Percentiles rank a stretch among this genome's conserved stretches.
Evolutionary conservation across 2,888 invertebrate species (phyloP).

Genomic region (Encarsia formosa): DNA sequence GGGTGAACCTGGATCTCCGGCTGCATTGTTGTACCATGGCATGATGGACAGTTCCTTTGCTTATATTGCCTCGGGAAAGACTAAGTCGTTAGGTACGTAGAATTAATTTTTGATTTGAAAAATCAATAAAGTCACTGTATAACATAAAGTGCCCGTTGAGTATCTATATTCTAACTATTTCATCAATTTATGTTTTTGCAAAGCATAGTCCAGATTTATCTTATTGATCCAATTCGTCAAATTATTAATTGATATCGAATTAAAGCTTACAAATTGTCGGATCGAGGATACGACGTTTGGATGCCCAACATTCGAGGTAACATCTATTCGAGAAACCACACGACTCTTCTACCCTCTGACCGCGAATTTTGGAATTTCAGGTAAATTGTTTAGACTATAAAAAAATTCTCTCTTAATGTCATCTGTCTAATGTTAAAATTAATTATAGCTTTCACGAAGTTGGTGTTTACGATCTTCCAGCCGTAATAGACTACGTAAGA

Average conservation of each 20-base stretch:
- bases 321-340: not conserved
- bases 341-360: slow-evolving; percentile 28
- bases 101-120: no score
- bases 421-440: not conserved
- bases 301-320: slow-evolving; percentile 71
- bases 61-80: slow-evolving; percentile 69
- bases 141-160: no score
- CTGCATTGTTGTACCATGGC: slow-evolving; percentile 75
- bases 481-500: slow-evolving; percentile 52
- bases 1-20: slow-evolving; percentile 55
- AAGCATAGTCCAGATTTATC: no score
- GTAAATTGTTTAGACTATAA: no score
- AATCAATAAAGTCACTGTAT: no score
- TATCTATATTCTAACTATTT: no score
- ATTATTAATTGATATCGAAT: no score
- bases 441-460: slow-evolving; percentile 80
- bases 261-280: slow-evolving; percentile 54
- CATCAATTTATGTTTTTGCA: no score
- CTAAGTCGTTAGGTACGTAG: slow-evolving; percentile 61
- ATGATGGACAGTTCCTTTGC: slow-evolving; percentile 73
- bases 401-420: not conserved
- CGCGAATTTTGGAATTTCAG: slow-evolving; percentile 43
- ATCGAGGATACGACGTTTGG: slow-evolving; percentile 72
- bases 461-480: slow-evolving; percentile 80
- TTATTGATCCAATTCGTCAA: no score